Evolutionary conservation across 1,140 invertebrate species (phyloP).

Genomic region (Branchinecta lynchi): DNA sequence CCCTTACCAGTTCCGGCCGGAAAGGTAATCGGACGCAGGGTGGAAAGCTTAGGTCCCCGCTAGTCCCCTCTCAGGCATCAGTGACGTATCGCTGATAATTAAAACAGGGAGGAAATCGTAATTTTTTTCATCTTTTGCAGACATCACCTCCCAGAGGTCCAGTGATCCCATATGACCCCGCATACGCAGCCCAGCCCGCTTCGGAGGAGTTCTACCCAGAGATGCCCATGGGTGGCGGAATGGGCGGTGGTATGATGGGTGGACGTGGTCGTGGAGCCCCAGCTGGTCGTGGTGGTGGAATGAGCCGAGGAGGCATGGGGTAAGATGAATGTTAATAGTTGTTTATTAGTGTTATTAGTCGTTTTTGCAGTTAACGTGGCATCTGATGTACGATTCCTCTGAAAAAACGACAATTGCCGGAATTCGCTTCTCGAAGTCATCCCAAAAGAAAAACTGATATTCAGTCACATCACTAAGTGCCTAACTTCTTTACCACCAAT

Average conservation of each 20-base stretch:
- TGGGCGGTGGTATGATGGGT: slow-evolving; percentile 24
- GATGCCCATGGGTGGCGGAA: slow-evolving; percentile 2
- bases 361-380: no score
- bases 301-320: slow-evolving; percentile 1
- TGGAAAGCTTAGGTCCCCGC: no score
- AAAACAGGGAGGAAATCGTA: no score
- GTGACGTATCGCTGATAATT: no score
- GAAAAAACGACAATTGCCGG: no score
- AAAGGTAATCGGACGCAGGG: no score
- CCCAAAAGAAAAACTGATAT: no score
- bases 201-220: background rate
- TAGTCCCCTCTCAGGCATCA: background rate
- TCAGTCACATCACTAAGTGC: no score
- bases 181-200: background rate
- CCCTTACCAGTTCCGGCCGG: no score
- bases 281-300: slow-evolving; percentile 22
- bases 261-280: slow-evolving; percentile 25
- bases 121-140: background rate
- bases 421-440: no score
- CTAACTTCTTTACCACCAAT: no score
- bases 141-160: background rate
- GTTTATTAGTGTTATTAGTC: background rate
- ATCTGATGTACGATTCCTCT: no score
- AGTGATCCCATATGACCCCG: background rate
- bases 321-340: background rate